Base-by-base conservation (phyloP, 2,888 invertebrate species). In the Argyresthia albistria region DNA sequence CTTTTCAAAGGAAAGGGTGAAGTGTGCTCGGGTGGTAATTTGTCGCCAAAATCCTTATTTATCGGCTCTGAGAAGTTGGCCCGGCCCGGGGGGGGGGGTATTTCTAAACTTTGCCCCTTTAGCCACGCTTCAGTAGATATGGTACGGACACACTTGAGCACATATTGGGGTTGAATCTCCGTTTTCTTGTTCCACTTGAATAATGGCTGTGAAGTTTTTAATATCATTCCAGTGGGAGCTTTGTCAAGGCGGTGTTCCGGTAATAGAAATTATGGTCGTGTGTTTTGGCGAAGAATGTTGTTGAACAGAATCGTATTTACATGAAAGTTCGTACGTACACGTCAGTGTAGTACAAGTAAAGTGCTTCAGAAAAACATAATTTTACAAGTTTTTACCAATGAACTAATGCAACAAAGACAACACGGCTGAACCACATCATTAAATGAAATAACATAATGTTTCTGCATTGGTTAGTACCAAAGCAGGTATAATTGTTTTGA, bases 1-100 rank as follows among this genome's bases (percentile, higher is more conserved):
- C 39, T 52, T 52, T 15, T 39, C 48, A 49, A 69, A 73, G 75
- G 70, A 78, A 25, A 76, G 78, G 80, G 79, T 75, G 72, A 76
- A 76, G 76, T 77, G 76, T 76, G 79, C 80, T 80, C 74, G 74
- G 76, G 75, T 75, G 82, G 83, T 81, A 84, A 84, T 84, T 84
- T 84, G 84, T 84, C 83, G 80, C 80, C 82, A 80, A 84, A 84
- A 84, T 84, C 84, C 84, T 84, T 84, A 84, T 84, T 84, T 84
- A 84, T 84, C 79, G 83, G 82, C 80, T 80, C 76, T 73, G 73
- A 70, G 76, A 81, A 83, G 75, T 83, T 81, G 76, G 76, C 80
- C 79, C 79, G 81, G 76, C 75, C 82, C 76, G 78, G 73, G 25
- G 25, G 78, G 73, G 25, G 25, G 81, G 73, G 71, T 80, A 78